Conservation (phyloP, 1,140 invertebrate genomes). For the Listronotus bonariensis region DNA sequence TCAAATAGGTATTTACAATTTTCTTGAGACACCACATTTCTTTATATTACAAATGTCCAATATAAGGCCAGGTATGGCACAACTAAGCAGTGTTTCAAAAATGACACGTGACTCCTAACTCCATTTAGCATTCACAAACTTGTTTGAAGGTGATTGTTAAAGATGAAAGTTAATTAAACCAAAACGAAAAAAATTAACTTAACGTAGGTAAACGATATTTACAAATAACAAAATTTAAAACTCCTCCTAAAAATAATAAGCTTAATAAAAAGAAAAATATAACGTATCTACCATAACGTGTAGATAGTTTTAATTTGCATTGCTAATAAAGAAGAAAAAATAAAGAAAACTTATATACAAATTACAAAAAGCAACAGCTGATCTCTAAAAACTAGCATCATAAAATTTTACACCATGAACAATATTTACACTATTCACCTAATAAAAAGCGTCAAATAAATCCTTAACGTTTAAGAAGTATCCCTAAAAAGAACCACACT, state of each 20-base stretch:
- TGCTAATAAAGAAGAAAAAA: conserved; percentile 11
- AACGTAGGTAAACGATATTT: not conserved
- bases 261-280: conserved; percentile 16
- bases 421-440: not conserved
- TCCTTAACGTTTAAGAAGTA: conserved; percentile 7
- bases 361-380: conserved; percentile 22
- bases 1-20: conserved; percentile 2
- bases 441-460: conserved; percentile 13
- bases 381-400: conserved; percentile 19
- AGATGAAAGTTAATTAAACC: conserved; percentile 1
- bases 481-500: not conserved
- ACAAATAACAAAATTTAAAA: conserved; percentile 27
- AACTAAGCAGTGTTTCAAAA: conserved; percentile 1
- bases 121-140: not conserved
- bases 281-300: conserved; percentile 11
- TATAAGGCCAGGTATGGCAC: not conserved
- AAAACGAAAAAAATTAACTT: conserved; percentile 20
- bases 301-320: conserved; percentile 11
- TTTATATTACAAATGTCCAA: not conserved
- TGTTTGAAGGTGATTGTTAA: not conserved
- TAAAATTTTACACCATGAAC: conserved; percentile 19
- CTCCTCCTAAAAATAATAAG: conserved; percentile 11
- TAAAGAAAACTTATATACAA: conserved; percentile 19
- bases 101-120: too few relatives aligned
- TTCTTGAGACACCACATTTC: not conserved